Base-by-base conservation (phyloP, 2,113 vertebrate species). In the Mus spicilegus region DNA sequence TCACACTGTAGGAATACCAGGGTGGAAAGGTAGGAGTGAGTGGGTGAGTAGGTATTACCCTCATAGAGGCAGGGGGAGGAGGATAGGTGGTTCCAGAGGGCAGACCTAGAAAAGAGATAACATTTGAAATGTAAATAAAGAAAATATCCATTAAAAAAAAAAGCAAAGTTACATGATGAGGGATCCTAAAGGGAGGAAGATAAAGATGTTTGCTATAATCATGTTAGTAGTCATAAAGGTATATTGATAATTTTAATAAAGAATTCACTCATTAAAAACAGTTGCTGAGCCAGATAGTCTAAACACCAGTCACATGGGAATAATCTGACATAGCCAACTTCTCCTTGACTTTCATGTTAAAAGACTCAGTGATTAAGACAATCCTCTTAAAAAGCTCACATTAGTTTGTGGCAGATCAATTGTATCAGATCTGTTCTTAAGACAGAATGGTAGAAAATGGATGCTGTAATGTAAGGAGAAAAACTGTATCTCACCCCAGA, bases 331-430 rank as follows among this genome's bases (percentile, higher is more conserved):
- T 1, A 12, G 11, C 33, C 54, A 76, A 82, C 26, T 96, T 82
- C n/a, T 46, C 42, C 16, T 81, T 93, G 87, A 61, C 54, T 85
- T 91, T 89, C 39, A 85, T 5, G 17, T 33, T 95, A n/a, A 80
- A 78, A 95, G n/a, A 87, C 81, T 42, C 10, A 42, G 36, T n/a
- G 56, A 76, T 70, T 87, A 84, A 93, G 82, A 82, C 49, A 28
- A 93, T 51, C 54, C 77, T 78, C 87, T 95, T 75, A 89, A 91
- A 95, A 96, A 82, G 22, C 33, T 33, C 87, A n/a, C 72, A 91
- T 33, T 69, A 56, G 73, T 2, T 10, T 22, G 28, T 56, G 16
- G 30, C 42, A 4, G n/a, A 93, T 93, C 87, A 91, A 89, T 89
- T 63, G 20, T 14, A 46, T 95, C 76, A 93, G 26, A 14, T 72